phyloP scores from a whole-genome alignment of 2,888 invertebrate genomes.

The Vandiemenella viatica region DNA sequence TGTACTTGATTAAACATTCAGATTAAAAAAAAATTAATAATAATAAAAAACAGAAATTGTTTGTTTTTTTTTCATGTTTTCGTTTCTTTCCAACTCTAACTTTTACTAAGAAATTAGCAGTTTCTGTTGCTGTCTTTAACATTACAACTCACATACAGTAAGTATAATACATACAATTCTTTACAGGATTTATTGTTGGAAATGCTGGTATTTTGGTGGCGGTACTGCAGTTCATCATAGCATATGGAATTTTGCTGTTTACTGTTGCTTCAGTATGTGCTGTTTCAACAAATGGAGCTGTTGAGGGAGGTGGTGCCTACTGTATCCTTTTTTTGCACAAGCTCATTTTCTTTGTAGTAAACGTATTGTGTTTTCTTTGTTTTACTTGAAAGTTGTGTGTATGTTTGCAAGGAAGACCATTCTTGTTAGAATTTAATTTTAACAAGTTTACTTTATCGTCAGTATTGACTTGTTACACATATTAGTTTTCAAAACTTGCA shows the following conservation, averaged over 20 bases:
- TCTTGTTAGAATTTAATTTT: too few relatives aligned
- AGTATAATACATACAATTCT: constrained; percentile 7
- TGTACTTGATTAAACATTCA: too few relatives aligned
- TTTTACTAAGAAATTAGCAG: too few relatives aligned
- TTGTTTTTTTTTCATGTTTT: too few relatives aligned
- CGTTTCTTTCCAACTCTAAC: too few relatives aligned
- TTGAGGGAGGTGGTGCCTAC: constrained; percentile 98
- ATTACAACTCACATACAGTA: not conserved
- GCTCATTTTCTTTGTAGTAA: not conserved
- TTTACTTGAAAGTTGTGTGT: not conserved
- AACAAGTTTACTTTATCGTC: too few relatives aligned
- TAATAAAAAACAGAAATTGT: too few relatives aligned
- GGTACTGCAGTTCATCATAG: constrained; percentile 72
- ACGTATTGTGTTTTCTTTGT: not conserved
- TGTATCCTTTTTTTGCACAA: constrained; percentile 61
- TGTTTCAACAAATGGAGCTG: constrained; percentile 96
- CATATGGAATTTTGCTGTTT: constrained; percentile 87
- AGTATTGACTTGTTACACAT: too few relatives aligned
- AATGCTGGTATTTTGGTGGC: constrained; percentile 86
- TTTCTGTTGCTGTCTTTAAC: not conserved
- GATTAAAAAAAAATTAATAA: too few relatives aligned
- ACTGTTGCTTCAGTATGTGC: constrained; percentile 97
- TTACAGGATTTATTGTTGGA: constrained; percentile 87
- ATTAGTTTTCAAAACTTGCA: too few relatives aligned
- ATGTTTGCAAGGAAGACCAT: too few relatives aligned